These are phyloP conservation scores for Ceriagrion tenellum DNA, from an alignment of 2,888 invertebrate species.

Conservation along the genomic window DNA sequence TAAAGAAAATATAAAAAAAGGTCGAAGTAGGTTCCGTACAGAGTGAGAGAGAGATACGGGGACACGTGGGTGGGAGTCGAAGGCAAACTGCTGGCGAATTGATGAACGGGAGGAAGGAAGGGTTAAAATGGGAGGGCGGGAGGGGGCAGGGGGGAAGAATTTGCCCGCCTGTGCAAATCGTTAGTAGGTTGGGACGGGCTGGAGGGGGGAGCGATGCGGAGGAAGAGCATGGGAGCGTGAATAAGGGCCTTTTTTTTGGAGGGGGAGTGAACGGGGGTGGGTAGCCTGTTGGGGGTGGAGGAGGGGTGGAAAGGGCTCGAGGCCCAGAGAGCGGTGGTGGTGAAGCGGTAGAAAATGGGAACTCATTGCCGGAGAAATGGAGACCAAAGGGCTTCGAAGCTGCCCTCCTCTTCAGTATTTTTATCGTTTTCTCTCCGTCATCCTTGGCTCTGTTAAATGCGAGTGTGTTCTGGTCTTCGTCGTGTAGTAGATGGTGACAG, in stretches of 20 bases:
- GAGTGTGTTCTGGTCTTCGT: too few species aligned
- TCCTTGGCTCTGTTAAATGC: too few species aligned
- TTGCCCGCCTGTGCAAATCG: slow-evolving; percentile 41
- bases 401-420: too few species aligned
- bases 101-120: not conserved
- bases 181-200: not conserved
- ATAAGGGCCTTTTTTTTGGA: not conserved
- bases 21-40: not conserved
- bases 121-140: too few species aligned
- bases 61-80: slow-evolving; percentile 10
- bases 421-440: too few species aligned
- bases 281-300: not conserved
- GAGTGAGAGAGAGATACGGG: not conserved
- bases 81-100: slow-evolving; percentile 26
- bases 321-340: not conserved
- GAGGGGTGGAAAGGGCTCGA: not conserved
- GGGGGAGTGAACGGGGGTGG: not conserved
- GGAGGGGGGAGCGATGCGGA: not conserved
- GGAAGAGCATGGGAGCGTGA: not conserved
- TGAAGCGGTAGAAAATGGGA: not conserved
- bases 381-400: not conserved
- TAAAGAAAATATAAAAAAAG: not conserved
- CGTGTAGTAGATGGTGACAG: too few species aligned
- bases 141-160: not conserved
- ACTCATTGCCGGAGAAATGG: not conserved